Conservation (phyloP, 2,888 invertebrate genomes). For the Stenoptilia bipunctidactyla region DNA sequence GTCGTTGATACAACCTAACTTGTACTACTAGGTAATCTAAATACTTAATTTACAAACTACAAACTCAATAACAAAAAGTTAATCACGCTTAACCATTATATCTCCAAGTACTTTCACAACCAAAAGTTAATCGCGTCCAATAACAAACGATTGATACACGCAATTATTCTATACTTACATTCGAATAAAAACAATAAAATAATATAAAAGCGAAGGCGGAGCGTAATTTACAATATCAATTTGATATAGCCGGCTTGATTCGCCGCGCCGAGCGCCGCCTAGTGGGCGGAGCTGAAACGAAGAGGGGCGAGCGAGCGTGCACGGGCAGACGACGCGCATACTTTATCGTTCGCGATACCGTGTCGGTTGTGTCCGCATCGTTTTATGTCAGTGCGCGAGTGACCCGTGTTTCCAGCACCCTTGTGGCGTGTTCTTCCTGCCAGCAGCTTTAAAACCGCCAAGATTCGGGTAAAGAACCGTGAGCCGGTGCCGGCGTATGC, state of each 20-base stretch:
- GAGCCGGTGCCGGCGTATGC: constrained; percentile 89
- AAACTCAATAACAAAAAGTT: no score
- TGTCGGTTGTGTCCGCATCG: constrained; percentile 32
- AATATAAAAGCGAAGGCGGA: constrained; percentile 58
- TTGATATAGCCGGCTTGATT: constrained; percentile 65
- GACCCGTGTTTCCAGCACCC: constrained; percentile 27
- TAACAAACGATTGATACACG: constrained; percentile 27
- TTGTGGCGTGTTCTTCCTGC: constrained; percentile 32
- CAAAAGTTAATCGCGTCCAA: no score
- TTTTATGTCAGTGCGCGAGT: constrained; percentile 46
- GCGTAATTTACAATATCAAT: constrained; percentile 60
- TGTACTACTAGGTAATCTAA: no score
- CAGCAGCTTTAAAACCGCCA: constrained; percentile 65
- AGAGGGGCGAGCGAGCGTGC: constrained; percentile 34
- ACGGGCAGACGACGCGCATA: constrained; percentile 35
- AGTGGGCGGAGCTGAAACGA: constrained; percentile 44
- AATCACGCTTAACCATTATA: no score
- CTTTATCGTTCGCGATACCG: constrained; percentile 43
- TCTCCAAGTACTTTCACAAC: no score
- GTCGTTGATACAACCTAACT: no score
- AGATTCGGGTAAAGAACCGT: constrained; percentile 91
- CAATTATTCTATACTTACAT: constrained; percentile 54
- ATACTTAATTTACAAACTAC: no score
- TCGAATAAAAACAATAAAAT: constrained; percentile 67
- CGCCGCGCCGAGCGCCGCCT: constrained; percentile 60